Conservation (phyloP, 2,113 vertebrate species). For the Smithornis capensis region DNA sequence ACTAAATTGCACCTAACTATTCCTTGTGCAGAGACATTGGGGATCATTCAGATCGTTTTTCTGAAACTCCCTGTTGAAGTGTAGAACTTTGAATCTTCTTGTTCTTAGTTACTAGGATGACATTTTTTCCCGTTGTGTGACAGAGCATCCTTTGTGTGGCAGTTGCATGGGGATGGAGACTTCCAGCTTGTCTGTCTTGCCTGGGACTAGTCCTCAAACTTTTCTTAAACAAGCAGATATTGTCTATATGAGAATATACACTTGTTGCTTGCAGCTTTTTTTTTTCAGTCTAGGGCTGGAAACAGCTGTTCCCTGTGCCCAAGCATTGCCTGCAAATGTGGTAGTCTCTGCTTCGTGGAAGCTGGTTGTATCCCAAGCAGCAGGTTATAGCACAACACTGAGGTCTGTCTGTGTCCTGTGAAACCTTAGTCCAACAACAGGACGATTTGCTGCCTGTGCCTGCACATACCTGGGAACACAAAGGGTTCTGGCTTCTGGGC, state of each 20-base stretch:
- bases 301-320: not conserved
- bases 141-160: not conserved
- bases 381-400: not conserved
- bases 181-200: not conserved
- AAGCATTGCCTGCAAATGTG: not conserved
- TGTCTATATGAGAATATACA: not conserved
- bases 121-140: accelerated
- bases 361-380: not conserved
- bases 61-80: not conserved
- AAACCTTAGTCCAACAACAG: not conserved
- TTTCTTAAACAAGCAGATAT: not conserved
- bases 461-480: not conserved
- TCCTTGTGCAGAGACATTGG: not conserved
- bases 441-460: not conserved
- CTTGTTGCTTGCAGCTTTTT: not conserved
- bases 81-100: not conserved
- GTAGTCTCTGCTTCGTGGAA: not conserved
- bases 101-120: not conserved
- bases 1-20: accelerated
- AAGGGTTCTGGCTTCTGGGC: not conserved
- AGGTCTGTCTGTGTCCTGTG: not conserved
- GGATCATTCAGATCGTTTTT: not conserved
- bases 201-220: not conserved
- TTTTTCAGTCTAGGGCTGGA: not conserved
- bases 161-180: not conserved